Evolutionary conservation across 2,888 invertebrate genomes (phyloP).

Genomic region (Melieria crassipennis): DNA sequence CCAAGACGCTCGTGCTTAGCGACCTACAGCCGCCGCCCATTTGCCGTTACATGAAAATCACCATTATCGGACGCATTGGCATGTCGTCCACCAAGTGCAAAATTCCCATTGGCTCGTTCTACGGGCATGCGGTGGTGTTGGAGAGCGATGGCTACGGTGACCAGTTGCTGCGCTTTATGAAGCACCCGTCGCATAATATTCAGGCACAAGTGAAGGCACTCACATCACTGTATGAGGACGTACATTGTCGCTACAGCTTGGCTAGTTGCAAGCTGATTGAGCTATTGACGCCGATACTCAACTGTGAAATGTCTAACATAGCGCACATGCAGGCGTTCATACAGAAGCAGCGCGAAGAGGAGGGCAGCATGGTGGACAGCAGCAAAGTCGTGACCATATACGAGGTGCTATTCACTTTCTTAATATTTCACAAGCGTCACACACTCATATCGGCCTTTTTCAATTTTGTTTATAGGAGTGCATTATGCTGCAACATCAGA

Average conservation of each 20-base stretch:
- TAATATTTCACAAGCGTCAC: neutral
- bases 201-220: conserved; percentile 73
- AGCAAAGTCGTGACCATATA: conserved; percentile 68
- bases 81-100: conserved; percentile 90
- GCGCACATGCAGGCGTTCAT: conserved; percentile 87
- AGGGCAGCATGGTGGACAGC: conserved; percentile 64
- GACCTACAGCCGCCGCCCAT: conserved; percentile 92
- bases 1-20: conserved; percentile 83
- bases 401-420: conserved; percentile 60
- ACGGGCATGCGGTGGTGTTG: conserved; percentile 86
- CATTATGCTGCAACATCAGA: conserved; percentile 86
- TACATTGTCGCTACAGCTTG: conserved; percentile 82
- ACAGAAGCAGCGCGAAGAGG: conserved; percentile 73
- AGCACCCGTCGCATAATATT: conserved; percentile 55
- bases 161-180: conserved; percentile 57
- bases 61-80: conserved; percentile 90
- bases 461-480: conserved; percentile 73
- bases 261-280: conserved; percentile 86
- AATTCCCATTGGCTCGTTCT: conserved; percentile 93
- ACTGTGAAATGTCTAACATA: conserved; percentile 82
- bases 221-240: conserved; percentile 79
- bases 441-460: neutral
- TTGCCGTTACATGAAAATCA: conserved; percentile 90
- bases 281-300: conserved; percentile 79
- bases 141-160: conserved; percentile 70